Base-by-base conservation (phyloP, 1,140 invertebrate genomes). In the Papilio xuthus region DNA sequence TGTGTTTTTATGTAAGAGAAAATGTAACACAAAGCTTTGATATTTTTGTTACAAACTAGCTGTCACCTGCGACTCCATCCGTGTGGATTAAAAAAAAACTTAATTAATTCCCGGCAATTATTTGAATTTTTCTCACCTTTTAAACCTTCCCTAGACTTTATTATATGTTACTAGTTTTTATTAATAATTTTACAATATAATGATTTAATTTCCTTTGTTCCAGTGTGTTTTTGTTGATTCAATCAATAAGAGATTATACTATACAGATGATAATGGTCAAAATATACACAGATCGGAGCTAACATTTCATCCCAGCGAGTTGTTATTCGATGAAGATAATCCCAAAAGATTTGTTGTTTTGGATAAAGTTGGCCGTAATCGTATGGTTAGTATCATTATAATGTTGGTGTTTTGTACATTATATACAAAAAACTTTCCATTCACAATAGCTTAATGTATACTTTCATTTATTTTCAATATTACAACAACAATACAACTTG, bases 201-300 rank as follows among this genome's bases (percentile, higher is more conserved):
- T 37, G 2, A 3, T 32, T 32, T 37, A 60, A 15, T 26, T 56
- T 56, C 8, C 9, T 60, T 85, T 76, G 79, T 94, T 93, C 86
- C 91, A 98, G 97, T 97, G 97, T 93, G 95, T 98, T 3, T 98
- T 98, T 92, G 96, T 96, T 44, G 98, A 98, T 91, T 95, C 96
- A 13, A 94, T 94, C 20, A 96, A 98, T 89, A 97, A 97, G 85
- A 95, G 96, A 77, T 94, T 98, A 10, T 98, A 96, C 87, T 96
- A 96, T 41, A 98, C 97, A 1, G 93, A 87, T 26, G 95, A 98
- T 89, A 96, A 96, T 94, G 97, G 97, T 0, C 89, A 91, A 60
- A 95, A 93, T 13, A 96, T 98, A 80, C 91, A 90, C 42, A 94
- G 93, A 72, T 89, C 95, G 1, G 88, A 95, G 60, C 86, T 98